Evolutionary conservation across 2,888 invertebrate species (phyloP).

Genomic region (Aproaerema taeniolella): DNA sequence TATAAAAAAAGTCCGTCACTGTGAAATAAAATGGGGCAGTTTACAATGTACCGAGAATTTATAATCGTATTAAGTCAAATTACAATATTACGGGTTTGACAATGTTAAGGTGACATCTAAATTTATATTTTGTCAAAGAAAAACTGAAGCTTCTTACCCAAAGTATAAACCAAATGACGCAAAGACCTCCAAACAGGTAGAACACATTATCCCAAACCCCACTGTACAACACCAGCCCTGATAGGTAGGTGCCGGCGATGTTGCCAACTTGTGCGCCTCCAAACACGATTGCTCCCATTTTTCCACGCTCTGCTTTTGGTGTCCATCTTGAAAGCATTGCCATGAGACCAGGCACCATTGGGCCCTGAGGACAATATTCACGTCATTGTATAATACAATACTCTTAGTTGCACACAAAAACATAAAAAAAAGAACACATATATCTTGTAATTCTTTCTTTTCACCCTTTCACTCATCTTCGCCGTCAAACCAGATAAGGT

Average conservation of each 20-base stretch:
- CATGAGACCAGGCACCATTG: neutral
- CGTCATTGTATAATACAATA: no score
- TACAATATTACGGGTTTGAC: no score
- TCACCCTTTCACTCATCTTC: no score
- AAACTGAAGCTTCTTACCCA: constrained; percentile 26
- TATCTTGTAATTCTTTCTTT: no score
- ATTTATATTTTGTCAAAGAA: neutral
- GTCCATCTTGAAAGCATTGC: neutral
- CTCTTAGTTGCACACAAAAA: no score
- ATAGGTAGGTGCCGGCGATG: neutral
- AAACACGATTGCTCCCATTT: neutral
- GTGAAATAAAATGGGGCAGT: neutral
- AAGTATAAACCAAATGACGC: constrained; percentile 41
- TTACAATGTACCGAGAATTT: neutral
- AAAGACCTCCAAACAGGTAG: constrained; percentile 29
- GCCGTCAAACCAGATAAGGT: no score
- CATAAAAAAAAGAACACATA: no score
- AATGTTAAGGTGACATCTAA: no score
- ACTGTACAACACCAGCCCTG: neutral
- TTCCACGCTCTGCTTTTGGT: neutral
- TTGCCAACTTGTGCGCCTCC: neutral
- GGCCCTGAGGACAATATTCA: neutral
- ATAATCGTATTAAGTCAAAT: no score
- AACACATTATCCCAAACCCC: neutral
- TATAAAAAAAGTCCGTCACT: neutral